A percentile compares a stretch with the other conserved stretches of the same genome.
These are phyloP conservation scores for Chaetodon auriga DNA, from an alignment of 2,113 vertebrate genomes.

Conservation along the genomic window DNA sequence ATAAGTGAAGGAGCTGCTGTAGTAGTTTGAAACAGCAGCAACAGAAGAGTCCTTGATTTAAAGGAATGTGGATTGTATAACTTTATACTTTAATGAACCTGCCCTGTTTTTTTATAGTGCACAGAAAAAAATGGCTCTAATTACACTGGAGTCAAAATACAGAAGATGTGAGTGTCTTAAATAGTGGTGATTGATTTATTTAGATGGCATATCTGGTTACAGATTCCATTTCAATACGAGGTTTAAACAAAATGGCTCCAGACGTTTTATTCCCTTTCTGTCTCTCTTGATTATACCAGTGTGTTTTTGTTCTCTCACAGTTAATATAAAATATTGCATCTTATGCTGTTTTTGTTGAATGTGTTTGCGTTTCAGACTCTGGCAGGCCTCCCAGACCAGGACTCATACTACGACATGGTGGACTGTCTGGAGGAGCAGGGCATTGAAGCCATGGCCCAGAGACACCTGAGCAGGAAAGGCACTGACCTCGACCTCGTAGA, in stretches of 20 bases:
- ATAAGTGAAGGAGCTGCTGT: neutral
- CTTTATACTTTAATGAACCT: neutral
- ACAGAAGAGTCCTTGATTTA: neutral
- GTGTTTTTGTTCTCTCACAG: neutral
- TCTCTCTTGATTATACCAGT: neutral
- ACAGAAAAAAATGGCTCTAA: neutral
- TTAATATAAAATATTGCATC: slow-evolving; percentile 11
- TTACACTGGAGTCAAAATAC: neutral
- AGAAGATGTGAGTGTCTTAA: neutral
- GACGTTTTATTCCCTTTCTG: neutral
- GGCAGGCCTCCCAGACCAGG: slow-evolving; percentile 94
- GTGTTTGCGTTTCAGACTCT: slow-evolving; percentile 85
- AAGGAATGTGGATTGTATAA: neutral
- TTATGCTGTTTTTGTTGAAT: neutral
- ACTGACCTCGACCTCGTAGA: slow-evolving; percentile 95
- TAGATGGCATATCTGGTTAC: neutral
- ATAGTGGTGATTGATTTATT: neutral
- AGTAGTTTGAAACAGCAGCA: neutral
- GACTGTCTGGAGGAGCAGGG: slow-evolving; percentile 96
- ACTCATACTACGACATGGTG: slow-evolving; percentile 96
- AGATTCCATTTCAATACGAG: neutral
- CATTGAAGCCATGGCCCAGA: slow-evolving; percentile 90
- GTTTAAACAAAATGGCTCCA: neutral
- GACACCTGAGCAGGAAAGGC: slow-evolving; percentile 94
- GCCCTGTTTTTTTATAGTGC: neutral